Evolutionary conservation across 1,140 invertebrate species (phyloP).

Genomic region (Sesamia nonagrioides): DNA sequence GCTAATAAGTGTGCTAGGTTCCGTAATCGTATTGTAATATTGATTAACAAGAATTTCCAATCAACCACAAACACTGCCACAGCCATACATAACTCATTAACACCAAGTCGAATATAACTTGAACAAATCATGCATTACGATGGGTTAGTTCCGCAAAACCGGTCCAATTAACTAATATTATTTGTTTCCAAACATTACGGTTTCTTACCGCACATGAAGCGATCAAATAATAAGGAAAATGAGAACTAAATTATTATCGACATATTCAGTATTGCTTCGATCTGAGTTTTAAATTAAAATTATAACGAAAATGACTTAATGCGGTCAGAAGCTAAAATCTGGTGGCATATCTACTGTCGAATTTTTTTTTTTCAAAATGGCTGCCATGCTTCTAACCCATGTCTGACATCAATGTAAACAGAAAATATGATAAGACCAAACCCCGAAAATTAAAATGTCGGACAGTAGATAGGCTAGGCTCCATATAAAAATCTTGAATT

Average conservation of each 20-base stretch:
- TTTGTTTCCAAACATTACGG: slow-evolving; percentile 5
- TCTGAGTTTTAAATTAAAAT: not conserved
- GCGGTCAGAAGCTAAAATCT: too few species aligned
- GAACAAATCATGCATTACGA: slow-evolving; percentile 12
- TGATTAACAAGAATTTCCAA: not conserved
- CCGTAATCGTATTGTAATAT: not conserved
- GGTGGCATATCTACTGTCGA: too few species aligned
- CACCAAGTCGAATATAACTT: not conserved
- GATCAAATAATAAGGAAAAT: not conserved
- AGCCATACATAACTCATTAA: not conserved
- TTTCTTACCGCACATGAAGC: not conserved
- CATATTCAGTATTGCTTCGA: not conserved
- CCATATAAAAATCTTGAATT: too few species aligned
- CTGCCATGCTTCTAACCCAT: too few species aligned
- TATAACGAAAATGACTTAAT: too few species aligned
- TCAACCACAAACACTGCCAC: not conserved
- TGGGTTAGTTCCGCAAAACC: slow-evolving; percentile 19
- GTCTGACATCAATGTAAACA: too few species aligned
- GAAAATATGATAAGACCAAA: too few species aligned
- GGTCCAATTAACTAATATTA: slow-evolving; percentile 12
- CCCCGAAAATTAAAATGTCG: too few species aligned
- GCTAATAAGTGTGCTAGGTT: not conserved
- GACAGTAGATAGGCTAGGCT: too few species aligned
- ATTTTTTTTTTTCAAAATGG: too few species aligned
- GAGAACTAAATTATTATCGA: not conserved